Base-by-base conservation (phyloP, 2,888 invertebrate genomes). In the Crepidodera aurea region DNA sequence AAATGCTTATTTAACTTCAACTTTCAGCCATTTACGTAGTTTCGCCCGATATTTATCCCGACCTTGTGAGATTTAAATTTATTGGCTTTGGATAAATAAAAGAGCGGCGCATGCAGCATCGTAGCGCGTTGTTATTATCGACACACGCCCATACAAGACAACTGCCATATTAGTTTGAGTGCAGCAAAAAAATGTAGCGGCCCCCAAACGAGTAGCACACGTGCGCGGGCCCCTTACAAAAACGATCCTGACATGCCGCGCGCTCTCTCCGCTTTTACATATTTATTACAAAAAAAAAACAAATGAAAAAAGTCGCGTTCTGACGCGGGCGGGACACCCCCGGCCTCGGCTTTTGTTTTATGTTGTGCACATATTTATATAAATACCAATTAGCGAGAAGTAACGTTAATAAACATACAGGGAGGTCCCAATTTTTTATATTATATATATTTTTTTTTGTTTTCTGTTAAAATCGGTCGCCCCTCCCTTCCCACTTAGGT, bases 81-180 rank as follows among this genome's bases (percentile, higher is more conserved):
- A 64, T 61, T 61, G 62, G 62, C 60, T 62, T 66, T 59, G 62
- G 51, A 39, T 34, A 29, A 55, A 18, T 25, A 18, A 55, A 57
- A 60, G 37, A 53, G 64, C 64, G 64, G 64, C n/a, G n/a, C 66
- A 64, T 62, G 39, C 63, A 53, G 63, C 22, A 63, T 63, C 66
- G 66, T 34, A 25, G 63, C 55, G 53, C 48, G 60, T 32, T 46
- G 40, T 22, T 22, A 4, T 18, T 34, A 10, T 19, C 37, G 29
- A 13, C 40, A 13, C 40, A 18, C 65, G 67, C 65, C 62, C 44
- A 60, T 60, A 66, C 62, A 55, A 60, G 62, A 51, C 59, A 64
- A 60, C 79, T 79, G 79, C 79, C 79, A 78, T 78, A 79, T 79
- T 78, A 78, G 78, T 79, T 79, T 79, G 73, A 79, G 79, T 75